Conservation (phyloP, 1,140 invertebrate genomes). For the Platorchestia sp. region DNA sequence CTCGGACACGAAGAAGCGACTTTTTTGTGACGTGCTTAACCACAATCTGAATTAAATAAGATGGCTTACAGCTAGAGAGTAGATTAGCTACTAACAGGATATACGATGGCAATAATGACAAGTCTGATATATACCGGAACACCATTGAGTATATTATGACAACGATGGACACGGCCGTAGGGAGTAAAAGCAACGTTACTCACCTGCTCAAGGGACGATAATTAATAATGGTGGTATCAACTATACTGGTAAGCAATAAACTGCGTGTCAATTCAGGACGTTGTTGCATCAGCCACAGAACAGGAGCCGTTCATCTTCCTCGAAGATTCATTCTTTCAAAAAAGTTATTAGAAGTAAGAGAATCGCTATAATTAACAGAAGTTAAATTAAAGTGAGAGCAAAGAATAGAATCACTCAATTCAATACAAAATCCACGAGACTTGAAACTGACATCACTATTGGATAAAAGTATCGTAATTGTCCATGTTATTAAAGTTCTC, state of each 20-base stretch:
- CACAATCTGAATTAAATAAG: constrained; percentile 33
- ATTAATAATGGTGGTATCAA: neutral
- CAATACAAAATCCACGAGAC: neutral
- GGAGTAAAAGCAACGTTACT: neutral
- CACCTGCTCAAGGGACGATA: neutral
- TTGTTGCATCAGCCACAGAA: neutral
- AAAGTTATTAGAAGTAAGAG: neutral
- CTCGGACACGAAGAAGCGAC: constrained; percentile 12
- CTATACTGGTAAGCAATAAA: neutral
- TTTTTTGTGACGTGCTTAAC: neutral
- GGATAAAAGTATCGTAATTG: neutral
- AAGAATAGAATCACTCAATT: neutral
- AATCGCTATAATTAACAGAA: neutral
- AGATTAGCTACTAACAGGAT: constrained; percentile 8
- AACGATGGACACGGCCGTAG: neutral
- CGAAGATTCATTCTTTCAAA: neutral
- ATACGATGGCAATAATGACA: constrained; percentile 15
- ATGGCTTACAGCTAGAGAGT: neutral
- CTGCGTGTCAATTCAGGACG: neutral
- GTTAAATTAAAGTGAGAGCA: neutral
- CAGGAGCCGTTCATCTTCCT: neutral
- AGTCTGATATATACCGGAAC: neutral
- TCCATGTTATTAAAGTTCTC: neutral
- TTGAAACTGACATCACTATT: neutral
- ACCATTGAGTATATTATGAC: constrained; percentile 18